These are phyloP conservation scores for Isichthys henryi DNA, from an alignment of 2,113 vertebrate genomes.

Conservation along the genomic window DNA sequence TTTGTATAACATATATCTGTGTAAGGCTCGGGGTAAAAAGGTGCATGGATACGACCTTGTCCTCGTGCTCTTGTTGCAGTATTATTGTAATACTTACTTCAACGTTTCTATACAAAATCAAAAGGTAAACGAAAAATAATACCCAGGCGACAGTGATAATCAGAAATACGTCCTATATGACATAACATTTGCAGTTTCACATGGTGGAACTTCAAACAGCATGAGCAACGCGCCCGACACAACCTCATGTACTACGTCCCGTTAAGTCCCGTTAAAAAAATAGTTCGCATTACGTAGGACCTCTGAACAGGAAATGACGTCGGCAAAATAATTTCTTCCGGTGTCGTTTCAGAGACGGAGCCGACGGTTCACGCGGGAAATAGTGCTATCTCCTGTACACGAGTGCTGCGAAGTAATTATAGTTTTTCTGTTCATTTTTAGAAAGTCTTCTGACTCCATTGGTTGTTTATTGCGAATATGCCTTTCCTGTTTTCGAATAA, in stretches of 20 bases:
- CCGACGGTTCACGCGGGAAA: slow-evolving; percentile 69
- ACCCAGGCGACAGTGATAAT: background rate
- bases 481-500: background rate
- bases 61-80: background rate
- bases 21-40: background rate
- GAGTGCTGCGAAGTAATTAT: slow-evolving; percentile 41
- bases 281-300: background rate
- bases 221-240: background rate
- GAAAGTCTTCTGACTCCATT: background rate
- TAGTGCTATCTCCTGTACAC: slow-evolving; percentile 34
- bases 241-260: background rate
- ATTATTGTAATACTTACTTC: background rate
- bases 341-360: slow-evolving; percentile 48
- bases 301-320: slow-evolving; percentile 1
- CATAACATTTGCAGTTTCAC: background rate
- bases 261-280: background rate
- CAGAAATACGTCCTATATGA: background rate
- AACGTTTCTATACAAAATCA: background rate
- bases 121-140: background rate
- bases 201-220: background rate
- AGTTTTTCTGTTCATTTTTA: slow-evolving; percentile 11
- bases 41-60: background rate
- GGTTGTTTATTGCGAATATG: background rate
- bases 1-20: background rate
- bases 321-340: slow-evolving; percentile 33